Conservation (phyloP, 2,797 vertebrate genomes). For the Glyptemys insculpta region DNA sequence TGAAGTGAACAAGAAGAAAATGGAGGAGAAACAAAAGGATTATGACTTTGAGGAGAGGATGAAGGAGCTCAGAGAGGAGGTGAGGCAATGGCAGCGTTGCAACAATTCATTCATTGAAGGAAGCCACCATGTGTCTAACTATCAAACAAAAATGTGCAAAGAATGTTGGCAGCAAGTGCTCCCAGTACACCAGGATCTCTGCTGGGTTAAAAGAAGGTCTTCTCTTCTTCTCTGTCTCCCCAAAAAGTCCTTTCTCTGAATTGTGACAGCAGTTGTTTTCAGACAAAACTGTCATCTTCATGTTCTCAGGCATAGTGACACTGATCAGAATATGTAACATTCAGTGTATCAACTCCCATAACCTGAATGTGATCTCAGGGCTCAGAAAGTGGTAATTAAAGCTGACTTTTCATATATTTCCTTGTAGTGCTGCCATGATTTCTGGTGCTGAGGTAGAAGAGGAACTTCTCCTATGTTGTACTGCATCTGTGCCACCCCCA, state of each 20-base stretch:
- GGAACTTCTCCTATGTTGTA: neutral
- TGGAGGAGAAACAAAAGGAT: constrained; percentile 99
- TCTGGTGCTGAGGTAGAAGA: neutral
- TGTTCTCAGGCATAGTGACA: neutral
- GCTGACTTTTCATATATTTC: neutral
- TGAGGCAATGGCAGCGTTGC: constrained; percentile 64
- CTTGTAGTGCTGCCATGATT: neutral
- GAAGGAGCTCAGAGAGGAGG: constrained; percentile 98
- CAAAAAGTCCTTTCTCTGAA: neutral
- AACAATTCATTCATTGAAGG: neutral
- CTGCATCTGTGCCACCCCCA: neutral
- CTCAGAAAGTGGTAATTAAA: neutral
- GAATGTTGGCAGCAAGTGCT: neutral
- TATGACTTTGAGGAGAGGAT: constrained; percentile 98
- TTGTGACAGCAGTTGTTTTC: neutral
- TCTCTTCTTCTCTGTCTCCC: neutral
- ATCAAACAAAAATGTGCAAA: neutral
- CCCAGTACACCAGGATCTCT: neutral
- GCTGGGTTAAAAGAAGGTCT: neutral
- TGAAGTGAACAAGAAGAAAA: constrained; percentile 97
- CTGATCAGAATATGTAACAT: neutral
- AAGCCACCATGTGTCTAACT: neutral
- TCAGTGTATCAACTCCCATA: neutral
- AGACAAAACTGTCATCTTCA: neutral
- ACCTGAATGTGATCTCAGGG: neutral